Conservation (phyloP, 2,113 vertebrate genomes). For the Myotis lucifugus region DNA sequence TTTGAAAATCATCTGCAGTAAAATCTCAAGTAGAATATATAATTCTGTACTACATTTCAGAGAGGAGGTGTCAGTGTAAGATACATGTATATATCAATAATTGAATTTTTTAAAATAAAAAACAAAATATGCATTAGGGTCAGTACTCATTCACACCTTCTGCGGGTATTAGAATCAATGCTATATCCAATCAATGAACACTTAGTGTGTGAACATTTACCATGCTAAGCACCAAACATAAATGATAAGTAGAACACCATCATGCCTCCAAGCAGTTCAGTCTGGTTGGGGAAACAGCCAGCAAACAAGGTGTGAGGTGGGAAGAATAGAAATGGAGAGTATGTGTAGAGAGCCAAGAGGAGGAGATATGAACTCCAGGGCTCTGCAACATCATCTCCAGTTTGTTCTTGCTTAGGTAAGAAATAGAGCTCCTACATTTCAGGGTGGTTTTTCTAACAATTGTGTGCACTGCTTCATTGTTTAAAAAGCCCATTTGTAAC, state of each 20-base stretch:
- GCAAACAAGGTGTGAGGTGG: background rate
- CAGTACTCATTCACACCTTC: background rate
- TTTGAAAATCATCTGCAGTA: conserved; percentile 39
- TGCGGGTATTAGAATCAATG: background rate
- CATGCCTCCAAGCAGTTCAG: background rate
- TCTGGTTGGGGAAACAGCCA: background rate
- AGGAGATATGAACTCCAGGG: background rate
- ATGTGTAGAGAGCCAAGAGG: background rate
- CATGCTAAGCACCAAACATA: background rate
- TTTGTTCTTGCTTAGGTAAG: background rate
- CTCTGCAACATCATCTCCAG: background rate
- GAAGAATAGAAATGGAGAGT: background rate
- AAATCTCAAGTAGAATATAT: conserved; percentile 25
- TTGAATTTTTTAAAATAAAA: background rate
- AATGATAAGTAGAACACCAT: background rate
- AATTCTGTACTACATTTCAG: background rate
- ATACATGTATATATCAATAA: background rate
- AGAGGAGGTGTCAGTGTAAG: background rate
- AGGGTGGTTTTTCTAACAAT: background rate
- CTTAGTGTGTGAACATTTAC: background rate
- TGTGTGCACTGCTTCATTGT: conserved; percentile 28
- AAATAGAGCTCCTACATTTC: background rate
- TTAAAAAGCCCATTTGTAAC: conserved; percentile 61
- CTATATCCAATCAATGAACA: background rate
- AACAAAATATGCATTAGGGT: background rate